A percentile compares a stretch with the other conserved stretches of the same genome.
Evolutionary conservation across 2,888 invertebrate genomes (phyloP).

Genomic region (Phortica okadai): DNA sequence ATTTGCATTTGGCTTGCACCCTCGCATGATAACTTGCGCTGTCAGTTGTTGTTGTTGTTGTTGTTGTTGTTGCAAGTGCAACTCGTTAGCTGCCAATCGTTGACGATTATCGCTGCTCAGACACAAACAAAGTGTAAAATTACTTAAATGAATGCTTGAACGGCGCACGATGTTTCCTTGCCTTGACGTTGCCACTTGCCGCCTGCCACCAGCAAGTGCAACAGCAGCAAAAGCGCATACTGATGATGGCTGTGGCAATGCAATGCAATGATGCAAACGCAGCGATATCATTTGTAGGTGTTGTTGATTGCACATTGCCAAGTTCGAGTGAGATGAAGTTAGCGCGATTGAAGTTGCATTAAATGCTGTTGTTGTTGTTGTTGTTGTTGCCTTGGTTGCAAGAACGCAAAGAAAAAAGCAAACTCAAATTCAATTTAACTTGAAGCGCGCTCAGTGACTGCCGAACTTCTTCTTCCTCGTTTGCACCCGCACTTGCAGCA

Average conservation of each 20-base stretch:
- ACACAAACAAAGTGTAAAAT: conserved; percentile 70
- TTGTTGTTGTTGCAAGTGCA: conserved; percentile 1
- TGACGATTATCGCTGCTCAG: conserved; percentile 65
- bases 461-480: not conserved
- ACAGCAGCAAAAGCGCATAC: not conserved
- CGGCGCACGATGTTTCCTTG: conserved; percentile 28
- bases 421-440: conserved; percentile 65
- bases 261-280: conserved; percentile 57
- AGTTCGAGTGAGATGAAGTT: conserved; percentile 52
- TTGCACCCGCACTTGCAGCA: not conserved
- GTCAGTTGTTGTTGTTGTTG: not conserved
- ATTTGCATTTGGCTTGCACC: too few relatives aligned
- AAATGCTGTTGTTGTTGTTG: conserved; percentile 1
- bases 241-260: conserved; percentile 4
- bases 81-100: conserved; percentile 67
- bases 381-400: not conserved
- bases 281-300: conserved; percentile 69
- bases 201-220: not conserved
- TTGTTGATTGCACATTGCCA: conserved; percentile 66
- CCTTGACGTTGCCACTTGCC: not conserved
- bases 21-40: not conserved
- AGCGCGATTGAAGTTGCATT: conserved; percentile 39
- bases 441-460: not conserved
- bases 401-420: not conserved
- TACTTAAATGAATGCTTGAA: conserved; percentile 67